A percentile compares a stretch with the other conserved stretches of the same genome.
Conservation (phyloP, 2,797 vertebrate species). For the Sebastes nivosus region DNA sequence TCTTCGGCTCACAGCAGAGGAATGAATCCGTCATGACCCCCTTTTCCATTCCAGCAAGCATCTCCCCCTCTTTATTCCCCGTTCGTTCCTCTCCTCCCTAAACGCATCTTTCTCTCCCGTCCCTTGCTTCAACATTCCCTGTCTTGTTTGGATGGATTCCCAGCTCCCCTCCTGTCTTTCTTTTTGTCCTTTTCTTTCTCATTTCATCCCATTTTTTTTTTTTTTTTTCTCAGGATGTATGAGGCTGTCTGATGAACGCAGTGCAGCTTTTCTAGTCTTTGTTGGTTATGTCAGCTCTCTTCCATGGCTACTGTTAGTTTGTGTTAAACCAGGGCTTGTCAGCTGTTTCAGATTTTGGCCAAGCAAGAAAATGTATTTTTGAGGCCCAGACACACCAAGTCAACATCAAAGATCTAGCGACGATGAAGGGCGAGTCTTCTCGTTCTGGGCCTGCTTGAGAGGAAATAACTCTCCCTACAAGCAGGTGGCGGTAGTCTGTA, state of each 20-base stretch:
- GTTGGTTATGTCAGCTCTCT: conserved; percentile 33
- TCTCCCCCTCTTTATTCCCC: conserved; percentile 18
- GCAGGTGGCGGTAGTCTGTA: too few species aligned
- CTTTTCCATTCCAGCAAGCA: conserved; percentile 53
- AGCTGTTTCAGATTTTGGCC: not conserved
- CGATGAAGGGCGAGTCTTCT: too few species aligned
- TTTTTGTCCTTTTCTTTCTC: conserved; percentile 1
- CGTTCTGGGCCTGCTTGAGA: too few species aligned
- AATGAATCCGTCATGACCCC: conserved; percentile 50
- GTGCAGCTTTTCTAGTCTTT: conserved; percentile 43
- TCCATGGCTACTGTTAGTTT: not conserved
- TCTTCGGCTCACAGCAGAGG: conserved; percentile 40
- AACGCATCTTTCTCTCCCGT: not conserved
- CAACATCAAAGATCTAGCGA: too few species aligned
- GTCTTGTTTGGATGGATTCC: conserved; percentile 33
- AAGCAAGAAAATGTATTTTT: not conserved
- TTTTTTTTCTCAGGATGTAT: not conserved
- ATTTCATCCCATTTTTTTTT: not conserved
- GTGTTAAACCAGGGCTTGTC: not conserved
- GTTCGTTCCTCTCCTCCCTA: not conserved
- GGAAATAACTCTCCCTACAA: too few species aligned
- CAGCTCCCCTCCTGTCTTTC: conserved; percentile 18
- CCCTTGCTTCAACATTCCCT: conserved; percentile 21
- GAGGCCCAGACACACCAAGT: not conserved
- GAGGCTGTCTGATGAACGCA: conserved; percentile 8